Evolutionary conservation across 2,113 vertebrate genomes (phyloP).

Genomic region (Lipotes vexillifer): DNA sequence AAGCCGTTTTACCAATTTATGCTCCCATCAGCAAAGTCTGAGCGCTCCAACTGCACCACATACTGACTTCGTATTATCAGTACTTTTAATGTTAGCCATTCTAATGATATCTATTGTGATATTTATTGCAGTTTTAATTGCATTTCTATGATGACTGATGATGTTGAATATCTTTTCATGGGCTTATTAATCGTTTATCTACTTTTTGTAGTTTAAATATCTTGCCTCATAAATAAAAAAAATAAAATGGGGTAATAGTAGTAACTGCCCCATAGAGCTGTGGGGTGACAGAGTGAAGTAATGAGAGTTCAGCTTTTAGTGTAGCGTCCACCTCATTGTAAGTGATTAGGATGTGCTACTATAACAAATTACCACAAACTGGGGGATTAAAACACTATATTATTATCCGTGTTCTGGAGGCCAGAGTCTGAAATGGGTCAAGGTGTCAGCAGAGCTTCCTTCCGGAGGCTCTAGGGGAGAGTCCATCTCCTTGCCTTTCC

Average conservation of each 20-base stretch:
- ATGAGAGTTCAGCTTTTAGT: not conserved
- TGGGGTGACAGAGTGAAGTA: not conserved
- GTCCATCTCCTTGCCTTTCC: not conserved
- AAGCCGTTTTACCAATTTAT: accelerated
- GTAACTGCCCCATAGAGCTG: no score
- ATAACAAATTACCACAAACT: not conserved
- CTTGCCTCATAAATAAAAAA: not conserved
- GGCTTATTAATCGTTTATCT: not conserved
- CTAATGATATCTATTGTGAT: not conserved
- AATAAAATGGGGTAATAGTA: not conserved
- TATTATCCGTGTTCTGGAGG: not conserved
- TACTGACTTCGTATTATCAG: accelerated
- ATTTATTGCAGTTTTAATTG: not conserved
- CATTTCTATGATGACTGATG: not conserved
- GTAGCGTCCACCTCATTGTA: no score
- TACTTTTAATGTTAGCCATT: not conserved
- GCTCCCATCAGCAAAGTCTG: not conserved
- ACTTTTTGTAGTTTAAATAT: not conserved
- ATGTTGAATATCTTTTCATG: not conserved
- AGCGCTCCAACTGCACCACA: accelerated
- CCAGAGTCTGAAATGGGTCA: not conserved
- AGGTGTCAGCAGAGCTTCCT: not conserved
- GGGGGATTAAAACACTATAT: not conserved
- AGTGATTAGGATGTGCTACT: not conserved
- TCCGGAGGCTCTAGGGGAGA: not conserved